phyloP scores from a whole-genome alignment of 2,797 vertebrate species.

The Choloepus didactylus region DNA sequence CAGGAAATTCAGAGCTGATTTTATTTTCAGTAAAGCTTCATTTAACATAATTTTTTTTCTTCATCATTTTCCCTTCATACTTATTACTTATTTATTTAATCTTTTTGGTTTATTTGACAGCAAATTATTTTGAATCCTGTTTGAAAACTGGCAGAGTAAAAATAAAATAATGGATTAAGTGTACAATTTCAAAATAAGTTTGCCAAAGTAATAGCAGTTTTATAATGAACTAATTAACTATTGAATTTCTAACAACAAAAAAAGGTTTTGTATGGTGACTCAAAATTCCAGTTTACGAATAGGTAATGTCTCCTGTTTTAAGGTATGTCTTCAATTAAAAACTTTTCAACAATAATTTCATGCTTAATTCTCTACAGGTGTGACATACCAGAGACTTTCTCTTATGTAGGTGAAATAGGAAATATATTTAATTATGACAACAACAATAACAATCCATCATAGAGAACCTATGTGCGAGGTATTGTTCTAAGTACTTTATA shows the following conservation, averaged over 20 bases:
- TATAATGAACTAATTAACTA: background rate
- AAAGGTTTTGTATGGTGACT: background rate
- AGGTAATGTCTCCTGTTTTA: background rate
- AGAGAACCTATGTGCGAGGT: background rate
- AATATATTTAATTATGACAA: conserved; percentile 12
- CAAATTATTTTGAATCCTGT: conserved; percentile 32
- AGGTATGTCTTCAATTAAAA: background rate
- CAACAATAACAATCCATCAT: background rate
- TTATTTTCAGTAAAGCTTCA: conserved; percentile 6
- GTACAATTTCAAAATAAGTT: conserved; percentile 42
- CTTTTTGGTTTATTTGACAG: conserved; percentile 10
- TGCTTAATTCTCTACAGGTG: background rate
- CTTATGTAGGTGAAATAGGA: background rate
- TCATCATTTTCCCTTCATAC: background rate
- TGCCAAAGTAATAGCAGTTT: background rate
- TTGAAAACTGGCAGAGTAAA: conserved; percentile 6
- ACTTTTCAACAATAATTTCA: conserved; percentile 6
- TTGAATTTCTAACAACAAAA: conserved; percentile 39
- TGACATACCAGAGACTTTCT: background rate
- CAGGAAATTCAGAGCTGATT: background rate
- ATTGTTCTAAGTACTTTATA: background rate
- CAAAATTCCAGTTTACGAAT: conserved; percentile 42
- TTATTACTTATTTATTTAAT: conserved; percentile 24
- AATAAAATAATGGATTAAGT: background rate
- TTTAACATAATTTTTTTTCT: conserved; percentile 4